Evolutionary conservation across 1,140 invertebrate genomes (phyloP).

Genomic region (Drosophila sp.): DNA sequence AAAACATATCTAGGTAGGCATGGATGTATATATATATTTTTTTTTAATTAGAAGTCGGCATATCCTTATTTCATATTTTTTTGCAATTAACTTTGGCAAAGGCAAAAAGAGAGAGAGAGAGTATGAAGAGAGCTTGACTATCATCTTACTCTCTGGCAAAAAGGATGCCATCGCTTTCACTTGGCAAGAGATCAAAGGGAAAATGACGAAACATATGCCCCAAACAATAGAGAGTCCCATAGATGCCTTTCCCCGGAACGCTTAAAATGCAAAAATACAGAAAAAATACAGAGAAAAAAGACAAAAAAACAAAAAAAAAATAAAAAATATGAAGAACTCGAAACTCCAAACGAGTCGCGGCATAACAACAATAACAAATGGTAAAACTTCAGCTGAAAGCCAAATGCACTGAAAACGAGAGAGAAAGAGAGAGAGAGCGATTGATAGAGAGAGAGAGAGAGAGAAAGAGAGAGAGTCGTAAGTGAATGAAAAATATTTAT

Average conservation of each 20-base stretch:
- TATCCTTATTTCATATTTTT: slow-evolving; percentile 26
- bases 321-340: slow-evolving; percentile 1
- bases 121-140: slow-evolving; percentile 33
- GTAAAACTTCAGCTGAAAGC: slow-evolving; percentile 59
- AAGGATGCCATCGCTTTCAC: slow-evolving; percentile 74
- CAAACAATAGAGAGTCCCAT: slow-evolving; percentile 59
- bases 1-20: not conserved
- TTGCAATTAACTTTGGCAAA: slow-evolving; percentile 78
- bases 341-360: slow-evolving; percentile 42
- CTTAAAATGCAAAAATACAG: slow-evolving; percentile 58
- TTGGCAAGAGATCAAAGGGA: slow-evolving; percentile 75
- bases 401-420: slow-evolving; percentile 44
- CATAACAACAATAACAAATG: slow-evolving; percentile 71
- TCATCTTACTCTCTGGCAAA: slow-evolving; percentile 17
- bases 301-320: not conserved
- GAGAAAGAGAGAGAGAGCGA: slow-evolving; percentile 4
- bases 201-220: slow-evolving; percentile 66
- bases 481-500: slow-evolving; percentile 80
- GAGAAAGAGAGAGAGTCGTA: slow-evolving; percentile 24
- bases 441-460: slow-evolving; percentile 5
- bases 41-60: slow-evolving; percentile 70
- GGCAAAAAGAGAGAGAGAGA: slow-evolving; percentile 10
- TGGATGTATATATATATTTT: slow-evolving; percentile 30
- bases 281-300: not conserved
- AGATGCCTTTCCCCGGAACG: slow-evolving; percentile 55